Conservation (phyloP, 2,113 vertebrate species). For the Carassius carassius region DNA sequence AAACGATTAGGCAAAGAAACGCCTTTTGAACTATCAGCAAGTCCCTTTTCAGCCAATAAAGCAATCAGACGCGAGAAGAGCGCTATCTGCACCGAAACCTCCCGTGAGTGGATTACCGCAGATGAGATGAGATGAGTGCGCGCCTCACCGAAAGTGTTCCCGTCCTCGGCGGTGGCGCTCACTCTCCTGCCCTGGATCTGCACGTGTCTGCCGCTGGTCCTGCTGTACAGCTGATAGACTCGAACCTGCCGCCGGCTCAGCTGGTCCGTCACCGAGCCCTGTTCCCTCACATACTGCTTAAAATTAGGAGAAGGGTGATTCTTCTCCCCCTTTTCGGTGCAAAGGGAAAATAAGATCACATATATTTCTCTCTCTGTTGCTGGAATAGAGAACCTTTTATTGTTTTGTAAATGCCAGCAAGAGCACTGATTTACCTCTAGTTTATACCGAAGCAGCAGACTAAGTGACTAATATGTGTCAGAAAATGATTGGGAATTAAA, state of each 20-base stretch:
- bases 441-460: background rate
- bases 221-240: constrained; percentile 93
- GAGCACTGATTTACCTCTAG: background rate
- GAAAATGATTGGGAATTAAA: background rate
- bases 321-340: constrained; percentile 89
- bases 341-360: constrained; percentile 90
- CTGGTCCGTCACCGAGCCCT: constrained; percentile 87
- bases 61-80: constrained; percentile 35
- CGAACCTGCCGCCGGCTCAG: constrained; percentile 89
- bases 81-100: constrained; percentile 30
- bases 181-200: constrained; percentile 86
- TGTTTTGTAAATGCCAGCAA: constrained; percentile 9
- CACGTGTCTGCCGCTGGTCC: constrained; percentile 92
- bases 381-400: background rate
- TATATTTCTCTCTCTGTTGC: constrained; percentile 68
- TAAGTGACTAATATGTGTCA: background rate
- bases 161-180: constrained; percentile 88
- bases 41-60: background rate
- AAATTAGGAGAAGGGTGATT: constrained; percentile 99
- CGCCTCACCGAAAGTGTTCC: constrained; percentile 84
- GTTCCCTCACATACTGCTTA: constrained; percentile 97
- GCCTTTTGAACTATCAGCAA: constrained; percentile 27
- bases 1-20: constrained; percentile 32
- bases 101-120: background rate
- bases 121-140: too few relatives aligned